Base-by-base conservation (phyloP, 2,888 invertebrate species). In the Lithophane semibrunnea region DNA sequence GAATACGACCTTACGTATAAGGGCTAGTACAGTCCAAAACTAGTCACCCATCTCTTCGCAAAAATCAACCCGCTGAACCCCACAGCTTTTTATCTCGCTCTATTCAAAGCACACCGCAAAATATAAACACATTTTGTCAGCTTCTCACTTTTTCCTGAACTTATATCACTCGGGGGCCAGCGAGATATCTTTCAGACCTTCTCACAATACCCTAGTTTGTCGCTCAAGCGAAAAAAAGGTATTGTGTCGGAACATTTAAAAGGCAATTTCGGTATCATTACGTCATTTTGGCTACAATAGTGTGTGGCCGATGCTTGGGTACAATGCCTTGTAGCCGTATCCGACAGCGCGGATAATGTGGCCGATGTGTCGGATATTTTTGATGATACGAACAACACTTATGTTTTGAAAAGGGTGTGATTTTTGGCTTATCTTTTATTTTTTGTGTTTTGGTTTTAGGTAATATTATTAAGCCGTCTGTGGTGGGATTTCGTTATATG, bases 191-290 rank as follows among this genome's bases (percentile, higher is more conserved):
- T 65, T 65, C 42, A 56, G 56, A 67, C 3, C 69, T 80, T 29
- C 49, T 21, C 42, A 80, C 76, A 83, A 87, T 75, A 78, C 70
- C 83, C 58, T 70, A 83, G 83, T 88, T 81, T 83, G 83, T 83
- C 83, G 83, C 52, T 73, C 65, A 63, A 64, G 64, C 80, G 69
- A 73, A 8, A 82, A 85, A 82, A 83, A 72, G 61, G 70, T 68
- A 73, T 77, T 80, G 61, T 85, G 42, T 21, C n/a, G 37, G 65
- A 49, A 85, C 86, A 87, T 86, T 88, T 84, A 84, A 82, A 88
- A 80, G 84, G 80, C 84, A 82, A 88, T 87, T 81, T 75, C 64
- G 79, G 77, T 82, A 86, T 82, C 84, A 83, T 87, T 88, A 86
- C 80, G 73, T 65, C 75, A 64, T 74, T 86, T 78, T 63, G 66